A percentile compares a stretch with the other conserved stretches of the same genome.
These are phyloP conservation scores for Dreissena rostriformis DNA, from an alignment of 1,140 invertebrate genomes.

Conservation along the genomic window DNA sequence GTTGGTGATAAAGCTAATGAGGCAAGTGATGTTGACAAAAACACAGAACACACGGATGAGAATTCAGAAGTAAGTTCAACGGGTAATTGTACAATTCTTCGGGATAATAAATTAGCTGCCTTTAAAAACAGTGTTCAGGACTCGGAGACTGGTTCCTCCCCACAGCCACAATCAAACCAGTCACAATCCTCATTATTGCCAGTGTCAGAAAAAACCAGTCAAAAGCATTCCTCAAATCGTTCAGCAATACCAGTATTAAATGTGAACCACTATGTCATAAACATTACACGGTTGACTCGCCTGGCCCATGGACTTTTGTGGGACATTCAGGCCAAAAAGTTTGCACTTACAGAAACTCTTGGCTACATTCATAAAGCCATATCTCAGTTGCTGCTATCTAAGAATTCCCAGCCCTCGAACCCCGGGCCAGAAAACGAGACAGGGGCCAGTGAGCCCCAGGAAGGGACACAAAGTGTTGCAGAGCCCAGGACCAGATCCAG, in stretches of 20 bases:
- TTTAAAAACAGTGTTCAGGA: background rate
- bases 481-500: conserved; percentile 8
- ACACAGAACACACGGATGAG: no score
- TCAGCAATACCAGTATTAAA: conserved; percentile 28
- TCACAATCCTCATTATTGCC: background rate
- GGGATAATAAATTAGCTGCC: no score
- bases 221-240: conserved; percentile 11
- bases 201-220: background rate
- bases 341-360: conserved; percentile 74
- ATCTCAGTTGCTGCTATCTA: conserved; percentile 74
- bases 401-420: conserved; percentile 54
- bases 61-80: background rate
- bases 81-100: no score
- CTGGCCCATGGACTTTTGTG: conserved; percentile 72
- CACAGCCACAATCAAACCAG: background rate
- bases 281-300: conserved; percentile 60
- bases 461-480: conserved; percentile 18
- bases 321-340: conserved; percentile 76
- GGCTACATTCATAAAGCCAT: conserved; percentile 76
- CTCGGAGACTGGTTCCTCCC: background rate
- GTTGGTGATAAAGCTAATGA: background rate
- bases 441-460: background rate
- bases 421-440: background rate
- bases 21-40: background rate
- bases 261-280: conserved; percentile 54